Evolutionary conservation across 2,797 vertebrate genomes (phyloP), one percentile per base, ranked within the genome.

Genomic region (Sibirionetta formosa): DNA sequence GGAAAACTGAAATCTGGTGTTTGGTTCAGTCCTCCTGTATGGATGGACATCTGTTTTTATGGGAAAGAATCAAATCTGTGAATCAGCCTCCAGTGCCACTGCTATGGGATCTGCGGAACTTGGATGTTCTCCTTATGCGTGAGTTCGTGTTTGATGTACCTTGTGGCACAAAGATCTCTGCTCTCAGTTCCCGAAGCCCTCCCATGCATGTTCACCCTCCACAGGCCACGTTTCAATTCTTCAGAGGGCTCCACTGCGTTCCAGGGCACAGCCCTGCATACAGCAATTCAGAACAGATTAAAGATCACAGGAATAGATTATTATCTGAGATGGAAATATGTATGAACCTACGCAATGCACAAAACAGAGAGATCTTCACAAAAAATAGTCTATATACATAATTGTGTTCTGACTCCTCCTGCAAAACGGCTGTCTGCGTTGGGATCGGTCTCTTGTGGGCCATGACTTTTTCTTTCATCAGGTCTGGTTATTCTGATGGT

Each of bases 151-250:
- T 29, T 91, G 31, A 9, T 9, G 5, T 53, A 12, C 8, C 44
- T 66, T 64, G 33, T 63, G 75, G 33, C 75, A 53, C 70, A 31
- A 31, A 4, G 15, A 7, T 73, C 42, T 80, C 36, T 15, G 4
- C 63, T 76, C 10, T 56, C 15, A 3, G 24, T 53, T 87, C 23
- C 80, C 36, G 33, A 40, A 23, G 40, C n/a, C 27, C 36, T 84
- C 56, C 42, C 5, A 7, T 66, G 1, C 0, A 12, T 6, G 46
- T 48, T 48, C 46, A 0, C 33, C 23, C 27, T 81, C 31, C n/a
- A 2, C 14, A 40, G 38, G 48, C 68, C 23, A 11, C 36, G 5
- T 38, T 73, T 38, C 38, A 7, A 0, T 64, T 9, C 40, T 35
- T 60, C 31, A 33, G 16, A 33, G 65, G 12, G 10, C 29, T 58